Evolutionary conservation across 1,140 invertebrate species (phyloP), one percentile per base, ranked within the genome.

Genomic region (Diprion similis): DNA sequence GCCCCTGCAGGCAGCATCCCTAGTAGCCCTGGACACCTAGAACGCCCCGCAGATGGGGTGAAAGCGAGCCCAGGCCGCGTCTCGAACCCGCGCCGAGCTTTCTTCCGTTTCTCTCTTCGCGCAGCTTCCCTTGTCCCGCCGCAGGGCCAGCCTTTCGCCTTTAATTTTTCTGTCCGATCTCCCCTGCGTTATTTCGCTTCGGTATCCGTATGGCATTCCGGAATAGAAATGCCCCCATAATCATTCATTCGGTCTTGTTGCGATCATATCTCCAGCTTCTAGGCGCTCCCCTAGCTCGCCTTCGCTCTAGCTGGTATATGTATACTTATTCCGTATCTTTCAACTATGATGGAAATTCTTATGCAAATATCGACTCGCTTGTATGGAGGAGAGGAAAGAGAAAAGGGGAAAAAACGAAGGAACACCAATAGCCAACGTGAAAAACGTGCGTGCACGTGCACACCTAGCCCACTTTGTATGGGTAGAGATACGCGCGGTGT

Each of bases 191-290:
- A 68, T 13, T 9, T 68, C 37, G 11, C 19, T 19, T 68, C 17
- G 66, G 37, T 68, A 19, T 68, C 66, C 66, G 17, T 68, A 68
- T 68, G 66, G 66, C 66, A 19, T 68, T 68, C 66, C 66, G 10
- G 66, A 68, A 68, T 45, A 19, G 66, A 68, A 68, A 68, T 19
- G 15, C 37, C 8, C 18, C 66, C 37, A 68, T 68, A 45, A 68
- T 68, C 2, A 68, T 68, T 68, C 66, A 68, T 68, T 68, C 66
- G 18, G 51, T 59, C 11, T 59, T 59, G 51, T 45, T 68, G 66
- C 17, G 66, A 68, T 68, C 66, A 68, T 68, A 68, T 68, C 66
- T 19, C 8, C 18, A 11, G 59, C 24, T 37, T 6, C 24, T 4
- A 37, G 24, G 24, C 24, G 24, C 24, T 37, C 24, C 24, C 24